phyloP scores from a whole-genome alignment of 2,888 invertebrate genomes.

The Polietes domitor region DNA sequence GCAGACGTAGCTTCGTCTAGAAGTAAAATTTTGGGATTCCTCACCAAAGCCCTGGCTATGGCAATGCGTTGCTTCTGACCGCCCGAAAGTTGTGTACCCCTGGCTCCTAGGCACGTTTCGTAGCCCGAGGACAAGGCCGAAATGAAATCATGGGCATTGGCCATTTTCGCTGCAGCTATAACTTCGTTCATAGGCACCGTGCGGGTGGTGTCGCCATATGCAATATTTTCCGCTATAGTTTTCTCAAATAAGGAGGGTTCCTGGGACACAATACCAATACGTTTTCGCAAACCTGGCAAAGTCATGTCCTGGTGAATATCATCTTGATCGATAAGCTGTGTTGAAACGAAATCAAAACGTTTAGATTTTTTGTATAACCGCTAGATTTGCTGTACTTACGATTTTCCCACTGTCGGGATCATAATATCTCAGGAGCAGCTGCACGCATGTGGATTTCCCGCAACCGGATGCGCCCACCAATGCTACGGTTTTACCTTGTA shows the following conservation, averaged over 20 bases:
- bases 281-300: constrained; percentile 85
- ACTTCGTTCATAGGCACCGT: constrained; percentile 86
- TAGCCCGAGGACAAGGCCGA: constrained; percentile 88
- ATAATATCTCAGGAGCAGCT: constrained; percentile 89
- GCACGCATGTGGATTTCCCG: constrained; percentile 91
- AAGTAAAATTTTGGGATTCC: constrained; percentile 87
- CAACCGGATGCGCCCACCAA: constrained; percentile 89
- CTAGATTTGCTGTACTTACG: constrained; percentile 78
- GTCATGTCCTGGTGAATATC: constrained; percentile 85
- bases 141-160: constrained; percentile 91
- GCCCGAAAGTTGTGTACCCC: constrained; percentile 90
- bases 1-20: constrained; percentile 92
- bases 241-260: constrained; percentile 93
- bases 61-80: constrained; percentile 95
- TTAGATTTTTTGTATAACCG: constrained; percentile 13
- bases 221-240: constrained; percentile 92
- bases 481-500: constrained; percentile 87
- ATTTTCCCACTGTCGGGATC: constrained; percentile 87
- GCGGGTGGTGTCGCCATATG: constrained; percentile 90
- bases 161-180: constrained; percentile 87
- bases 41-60: constrained; percentile 89
- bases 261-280: constrained; percentile 92
- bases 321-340: constrained; percentile 81
- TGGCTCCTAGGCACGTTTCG: constrained; percentile 88
- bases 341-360: background rate